Conservation (phyloP, 2,113 vertebrate species). For the Cacatua alba region DNA sequence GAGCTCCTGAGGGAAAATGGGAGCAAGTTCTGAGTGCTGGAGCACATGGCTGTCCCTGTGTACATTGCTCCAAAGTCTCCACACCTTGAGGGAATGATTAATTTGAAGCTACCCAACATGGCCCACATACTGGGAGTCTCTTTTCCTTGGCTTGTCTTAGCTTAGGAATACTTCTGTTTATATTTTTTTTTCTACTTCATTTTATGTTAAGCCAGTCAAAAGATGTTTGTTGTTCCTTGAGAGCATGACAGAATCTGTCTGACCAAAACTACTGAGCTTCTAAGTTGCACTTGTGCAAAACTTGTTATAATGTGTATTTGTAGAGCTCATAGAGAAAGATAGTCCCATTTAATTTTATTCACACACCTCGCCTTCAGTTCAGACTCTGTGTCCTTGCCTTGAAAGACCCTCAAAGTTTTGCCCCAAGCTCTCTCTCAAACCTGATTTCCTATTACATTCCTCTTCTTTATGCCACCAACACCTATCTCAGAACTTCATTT, state of each 20-base stretch:
- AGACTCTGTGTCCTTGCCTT: slow-evolving; percentile 28
- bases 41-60: not conserved
- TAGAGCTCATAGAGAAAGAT: not conserved
- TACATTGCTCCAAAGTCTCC: not conserved
- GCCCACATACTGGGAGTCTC: not conserved
- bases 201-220: not conserved
- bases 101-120: not conserved
- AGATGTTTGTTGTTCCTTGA: not conserved
- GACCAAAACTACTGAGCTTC: not conserved
- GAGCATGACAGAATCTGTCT: not conserved
- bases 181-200: not conserved
- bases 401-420: slow-evolving; percentile 7
- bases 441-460: not conserved
- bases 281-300: not conserved
- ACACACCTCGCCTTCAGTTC: not conserved
- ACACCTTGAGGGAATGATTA: not conserved
- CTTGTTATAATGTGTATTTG: not conserved
- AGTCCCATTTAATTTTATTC: slow-evolving; percentile 3
- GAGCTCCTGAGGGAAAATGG: not conserved
- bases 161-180: not conserved
- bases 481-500: slow-evolving; percentile 33
- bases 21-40: not conserved
- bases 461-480: slow-evolving; percentile 7
- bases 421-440: not conserved
- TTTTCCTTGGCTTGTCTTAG: not conserved